These are phyloP conservation scores for Eunapius fragilis DNA, from an alignment of 37 sponge, comb jelly and placozoan species.

Conservation along the genomic window DNA sequence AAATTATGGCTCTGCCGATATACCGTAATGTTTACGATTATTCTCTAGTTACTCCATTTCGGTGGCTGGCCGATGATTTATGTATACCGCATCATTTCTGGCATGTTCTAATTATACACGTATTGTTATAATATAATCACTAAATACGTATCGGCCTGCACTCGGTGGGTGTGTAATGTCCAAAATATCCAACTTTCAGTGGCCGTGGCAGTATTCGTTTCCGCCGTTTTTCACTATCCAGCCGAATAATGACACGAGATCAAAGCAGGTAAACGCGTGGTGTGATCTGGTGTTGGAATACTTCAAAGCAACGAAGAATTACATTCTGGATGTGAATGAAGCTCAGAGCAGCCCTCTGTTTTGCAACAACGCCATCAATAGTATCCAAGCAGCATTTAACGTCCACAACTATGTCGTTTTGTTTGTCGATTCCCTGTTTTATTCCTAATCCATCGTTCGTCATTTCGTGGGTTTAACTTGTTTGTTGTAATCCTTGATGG, in stretches of 20 bases:
- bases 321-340: conserved; percentile 82
- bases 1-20: too few species aligned
- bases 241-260: conserved; percentile 83
- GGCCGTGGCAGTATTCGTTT: conserved; percentile 99
- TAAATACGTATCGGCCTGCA: too few species aligned
- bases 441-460: too few species aligned
- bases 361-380: conserved; percentile 74
- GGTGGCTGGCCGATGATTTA: too few species aligned
- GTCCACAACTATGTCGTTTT: too few species aligned
- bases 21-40: too few species aligned
- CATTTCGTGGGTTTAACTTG: too few species aligned
- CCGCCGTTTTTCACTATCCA: conserved; percentile 98
- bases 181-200: conserved; percentile 56
- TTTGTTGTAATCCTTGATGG: conserved; percentile 1
- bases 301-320: conserved; percentile 64
- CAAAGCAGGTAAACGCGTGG: conserved; percentile 95
- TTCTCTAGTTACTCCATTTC: too few species aligned
- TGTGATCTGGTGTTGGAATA: conserved; percentile 86
- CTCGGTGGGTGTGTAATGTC: too few species aligned
- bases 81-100: too few species aligned
- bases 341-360: conserved; percentile 73
- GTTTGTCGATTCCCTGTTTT: too few species aligned
- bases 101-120: too few species aligned
- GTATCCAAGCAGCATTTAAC: conserved; percentile 33
- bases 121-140: not conserved